Conservation (phyloP, 2,797 vertebrate genomes). For the Eulemur rubriventer region DNA sequence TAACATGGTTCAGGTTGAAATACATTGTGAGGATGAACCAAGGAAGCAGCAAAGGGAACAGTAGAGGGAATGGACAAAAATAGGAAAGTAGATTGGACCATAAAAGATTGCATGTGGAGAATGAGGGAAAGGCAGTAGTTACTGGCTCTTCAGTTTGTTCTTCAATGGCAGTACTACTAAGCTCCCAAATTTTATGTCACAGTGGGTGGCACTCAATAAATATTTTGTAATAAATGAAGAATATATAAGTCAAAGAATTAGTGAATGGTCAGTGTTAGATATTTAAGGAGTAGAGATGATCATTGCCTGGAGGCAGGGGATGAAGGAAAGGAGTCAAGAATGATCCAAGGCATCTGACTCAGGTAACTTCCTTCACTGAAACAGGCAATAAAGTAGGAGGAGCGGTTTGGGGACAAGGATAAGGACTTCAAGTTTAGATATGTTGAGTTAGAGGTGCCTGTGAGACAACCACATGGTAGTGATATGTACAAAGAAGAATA, state of each 20-base stretch:
- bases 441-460: not conserved
- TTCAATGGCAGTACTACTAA: not conserved
- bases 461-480: not conserved
- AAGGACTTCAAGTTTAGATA: not conserved
- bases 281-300: not conserved
- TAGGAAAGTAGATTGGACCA: not conserved
- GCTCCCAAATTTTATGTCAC: not conserved
- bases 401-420: not conserved
- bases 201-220: not conserved
- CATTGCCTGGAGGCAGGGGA: not conserved
- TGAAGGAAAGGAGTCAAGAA: not conserved
- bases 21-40: not conserved
- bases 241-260: not conserved
- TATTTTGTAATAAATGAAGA: slow-evolving; percentile 30
- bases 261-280: not conserved
- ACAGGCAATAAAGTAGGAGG: not conserved
- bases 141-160: not conserved
- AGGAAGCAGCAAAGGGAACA: not conserved
- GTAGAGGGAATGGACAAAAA: not conserved
- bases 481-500: not conserved
- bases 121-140: not conserved
- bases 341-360: not conserved
- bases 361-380: not conserved
- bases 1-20: not conserved
- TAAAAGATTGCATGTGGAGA: not conserved